These are phyloP conservation scores for Brachyptera risi DNA, from an alignment of 2,888 invertebrate genomes.

Conservation along the genomic window DNA sequence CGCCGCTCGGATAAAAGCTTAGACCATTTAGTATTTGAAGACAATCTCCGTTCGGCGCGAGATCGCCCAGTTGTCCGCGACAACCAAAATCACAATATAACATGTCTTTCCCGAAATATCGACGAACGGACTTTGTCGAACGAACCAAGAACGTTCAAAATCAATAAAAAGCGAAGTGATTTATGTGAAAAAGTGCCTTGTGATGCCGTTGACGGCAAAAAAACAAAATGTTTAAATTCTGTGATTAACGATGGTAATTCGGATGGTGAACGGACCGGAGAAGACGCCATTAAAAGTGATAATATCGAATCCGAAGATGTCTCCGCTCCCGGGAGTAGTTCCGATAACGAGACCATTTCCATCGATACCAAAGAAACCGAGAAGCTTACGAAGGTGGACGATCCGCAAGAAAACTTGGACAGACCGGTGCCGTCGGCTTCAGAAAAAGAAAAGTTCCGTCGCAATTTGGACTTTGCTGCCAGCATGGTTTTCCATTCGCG, in stretches of 20 bases:
- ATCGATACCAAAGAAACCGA: too few species aligned
- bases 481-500: conserved; percentile 79
- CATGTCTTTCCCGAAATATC: not conserved
- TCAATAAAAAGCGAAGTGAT: conserved; percentile 9
- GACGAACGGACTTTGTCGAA: conserved; percentile 13
- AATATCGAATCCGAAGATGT: not conserved
- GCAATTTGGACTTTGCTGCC: conserved; percentile 71
- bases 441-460: conserved; percentile 68
- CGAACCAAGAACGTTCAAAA: not conserved
- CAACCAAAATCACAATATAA: too few species aligned
- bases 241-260: not conserved
- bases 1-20: too few species aligned
- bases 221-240: not conserved
- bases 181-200: conserved; percentile 17
- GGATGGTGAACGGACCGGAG: not conserved
- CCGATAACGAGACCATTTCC: too few species aligned
- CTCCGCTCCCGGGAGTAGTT: not conserved
- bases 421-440: conserved; percentile 59
- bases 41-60: too few species aligned
- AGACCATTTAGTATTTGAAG: too few species aligned
- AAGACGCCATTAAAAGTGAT: not conserved
- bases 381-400: not conserved
- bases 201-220: not conserved
- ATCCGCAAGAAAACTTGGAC: not conserved
- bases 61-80: too few species aligned